A percentile compares a stretch with the other conserved stretches of the same genome.
Conservation (phyloP, 2,888 invertebrate species). For the Pantelozetes paolii region DNA sequence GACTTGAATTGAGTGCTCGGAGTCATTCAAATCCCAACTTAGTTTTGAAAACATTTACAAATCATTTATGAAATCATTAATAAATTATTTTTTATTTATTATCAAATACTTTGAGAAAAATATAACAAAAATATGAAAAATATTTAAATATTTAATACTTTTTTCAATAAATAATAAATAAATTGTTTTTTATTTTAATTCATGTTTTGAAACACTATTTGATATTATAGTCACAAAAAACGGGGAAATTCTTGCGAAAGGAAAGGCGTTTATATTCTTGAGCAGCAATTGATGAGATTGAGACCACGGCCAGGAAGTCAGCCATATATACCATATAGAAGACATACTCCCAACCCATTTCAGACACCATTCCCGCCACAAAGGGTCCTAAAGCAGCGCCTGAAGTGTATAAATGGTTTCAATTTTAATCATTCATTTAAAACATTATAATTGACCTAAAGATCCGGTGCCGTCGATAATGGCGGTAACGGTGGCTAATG, state of each 20-base stretch:
- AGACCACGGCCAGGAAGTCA: slow-evolving; percentile 51
- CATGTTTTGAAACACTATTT: too few species aligned
- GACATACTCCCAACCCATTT: slow-evolving; percentile 57
- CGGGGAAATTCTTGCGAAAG: neutral
- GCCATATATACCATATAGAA: slow-evolving; percentile 55
- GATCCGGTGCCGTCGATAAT: slow-evolving; percentile 96
- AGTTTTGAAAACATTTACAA: too few species aligned
- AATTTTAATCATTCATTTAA: neutral
- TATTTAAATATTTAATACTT: too few species aligned
- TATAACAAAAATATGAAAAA: too few species aligned
- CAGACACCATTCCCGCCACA: slow-evolving; percentile 74
- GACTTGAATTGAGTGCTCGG: too few species aligned
- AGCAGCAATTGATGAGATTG: slow-evolving; percentile 42
- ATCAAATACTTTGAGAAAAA: too few species aligned
- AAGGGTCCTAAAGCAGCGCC: slow-evolving; percentile 91
- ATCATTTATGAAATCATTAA: too few species aligned
- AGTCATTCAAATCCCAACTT: too few species aligned
- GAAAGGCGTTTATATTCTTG: slow-evolving; percentile 42
- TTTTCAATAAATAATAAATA: too few species aligned
- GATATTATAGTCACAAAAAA: too few species aligned
- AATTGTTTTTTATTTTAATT: too few species aligned
- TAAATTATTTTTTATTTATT: too few species aligned
- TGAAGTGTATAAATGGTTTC: neutral
- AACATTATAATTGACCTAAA: slow-evolving; percentile 52
- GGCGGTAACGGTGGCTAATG: slow-evolving; percentile 92